Evolutionary conservation across 1,140 invertebrate genomes (phyloP).

Genomic region (Triops cancriformis): DNA sequence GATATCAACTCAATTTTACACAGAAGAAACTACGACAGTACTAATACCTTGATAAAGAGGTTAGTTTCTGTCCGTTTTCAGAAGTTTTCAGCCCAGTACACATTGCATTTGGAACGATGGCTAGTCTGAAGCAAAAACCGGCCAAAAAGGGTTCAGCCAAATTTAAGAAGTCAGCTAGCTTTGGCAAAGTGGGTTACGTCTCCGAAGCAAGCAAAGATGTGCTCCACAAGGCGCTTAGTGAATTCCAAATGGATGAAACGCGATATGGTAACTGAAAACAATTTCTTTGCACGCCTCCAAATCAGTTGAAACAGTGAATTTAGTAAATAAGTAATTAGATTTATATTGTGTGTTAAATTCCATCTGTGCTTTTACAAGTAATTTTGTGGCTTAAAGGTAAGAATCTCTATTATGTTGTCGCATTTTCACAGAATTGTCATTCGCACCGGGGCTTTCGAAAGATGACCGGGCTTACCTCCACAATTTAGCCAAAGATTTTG

Average conservation of each 20-base stretch:
- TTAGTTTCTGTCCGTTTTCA: too few relatives aligned
- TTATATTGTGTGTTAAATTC: background rate
- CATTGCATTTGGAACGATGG: background rate
- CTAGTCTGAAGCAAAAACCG: background rate
- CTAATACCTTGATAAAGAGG: too few relatives aligned
- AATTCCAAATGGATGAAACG: background rate
- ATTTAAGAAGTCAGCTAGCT: background rate
- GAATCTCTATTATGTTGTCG: background rate
- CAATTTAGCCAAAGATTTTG: conserved; percentile 15
- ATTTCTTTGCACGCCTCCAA: too few relatives aligned
- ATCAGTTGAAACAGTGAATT: too few relatives aligned
- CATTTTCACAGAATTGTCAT: background rate
- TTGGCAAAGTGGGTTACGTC: background rate
- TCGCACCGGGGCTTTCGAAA: background rate
- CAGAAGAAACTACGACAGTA: too few relatives aligned
- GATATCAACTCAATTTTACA: too few relatives aligned
- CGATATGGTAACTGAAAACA: background rate
- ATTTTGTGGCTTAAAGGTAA: background rate
- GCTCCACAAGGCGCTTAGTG: background rate
- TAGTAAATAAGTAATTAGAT: too few relatives aligned
- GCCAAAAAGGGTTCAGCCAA: background rate
- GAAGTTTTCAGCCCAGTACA: too few relatives aligned
- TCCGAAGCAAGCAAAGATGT: background rate
- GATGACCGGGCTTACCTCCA: conserved; percentile 26
- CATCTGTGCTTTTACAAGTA: background rate